Base-by-base conservation (phyloP, 2,113 vertebrate species). In the Spheniscus mendiculus region DNA sequence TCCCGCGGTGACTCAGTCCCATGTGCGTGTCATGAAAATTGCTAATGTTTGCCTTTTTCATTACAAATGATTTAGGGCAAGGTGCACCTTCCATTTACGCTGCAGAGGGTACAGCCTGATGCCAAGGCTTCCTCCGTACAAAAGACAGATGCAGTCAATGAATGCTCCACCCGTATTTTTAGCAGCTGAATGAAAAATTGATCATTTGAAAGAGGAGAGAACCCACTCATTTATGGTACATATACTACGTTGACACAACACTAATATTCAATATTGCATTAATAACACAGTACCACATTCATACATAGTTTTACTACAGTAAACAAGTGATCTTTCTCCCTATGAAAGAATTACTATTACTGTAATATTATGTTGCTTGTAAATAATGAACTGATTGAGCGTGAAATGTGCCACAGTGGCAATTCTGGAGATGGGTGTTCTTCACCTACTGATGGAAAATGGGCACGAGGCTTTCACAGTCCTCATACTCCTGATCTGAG, bases 11-110 rank as follows among this genome's bases (percentile, higher is more conserved):
- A 89, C 80, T 93, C 90, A 91, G 67, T 19, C 30, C 79, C 44
- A 12, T 2, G 2, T 0, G 0, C 20, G 65, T 58, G 69, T 74
- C 17, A 6, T 40, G 69, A 84, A 40, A 71, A 84, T 26, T 42
- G 81, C 59, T 62, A 82, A 32, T 74, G 66, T 96, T 96, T 96
- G 78, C 44, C 69, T 87, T 95, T 83, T 83, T 78, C 74, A 63
- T 71, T 52, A 82, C 11, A 38, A 86, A 86, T 8, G 0, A 73
- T 67, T 81, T 55, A 69, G 55, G 65, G 59, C 67, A 95, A 96
- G 72, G 92, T 65, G 63, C 56, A 70, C 73, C 45, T 72, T 80
- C 66, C 82, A 23, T 90, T 93, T 83, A 66, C 30, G 61, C 84
- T 69, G 82, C 94, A 78, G 42, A 94, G 42, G 67, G 55, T 63